Evolutionary conservation across 1,140 invertebrate genomes (phyloP), one percentile per base, ranked within the genome.

Genomic region (Drosophila kikkawai): DNA sequence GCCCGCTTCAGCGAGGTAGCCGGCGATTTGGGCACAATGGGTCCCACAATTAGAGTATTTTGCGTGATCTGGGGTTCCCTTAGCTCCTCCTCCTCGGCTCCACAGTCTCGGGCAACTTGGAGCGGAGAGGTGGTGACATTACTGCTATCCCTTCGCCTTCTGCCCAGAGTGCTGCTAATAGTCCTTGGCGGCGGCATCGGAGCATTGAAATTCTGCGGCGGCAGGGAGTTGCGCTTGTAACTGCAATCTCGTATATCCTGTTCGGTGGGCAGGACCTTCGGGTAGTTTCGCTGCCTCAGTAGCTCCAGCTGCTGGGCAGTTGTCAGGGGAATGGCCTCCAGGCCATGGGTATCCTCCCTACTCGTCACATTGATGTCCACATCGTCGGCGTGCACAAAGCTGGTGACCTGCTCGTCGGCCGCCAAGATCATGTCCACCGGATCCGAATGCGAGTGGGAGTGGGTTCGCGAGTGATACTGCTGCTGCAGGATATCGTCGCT

Each of bases 281-380:
- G 97, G 90, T 96, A 97, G 82, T 97, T 97, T 70, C 96, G 93
- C 64, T 95, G 94, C 91, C 96, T 96, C 34, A 97, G 96, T 7
- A 95, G 95, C 53, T 94, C 93, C 42, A 97, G 92, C 3, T 96
- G 95, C 82, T 97, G 96, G 79, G 96, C 96, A 6, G 95, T 94
- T 11, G 94, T 95, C 13, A 95, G 78, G 0, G 79, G 78, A 5
- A 68, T 57, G 4, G 58, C 59, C 44, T 82, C 75, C 64, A 91
- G 79, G 5, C 41, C 58, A 12, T 76, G 55, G 47, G 94, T 94
- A 8, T 92, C 91, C 22, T 88, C 84, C 17, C 82, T 80, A 47
- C 95, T 96, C 1, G 96, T 97, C 7, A 97, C 96, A 83, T 97
- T 97, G 9, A 97, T 94, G 81, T 97, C 95, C 36, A 85, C 75